Percentiles rank a stretch among this genome's conserved stretches.
Evolutionary conservation across 1,140 invertebrate species (phyloP).

Genomic region (Eufriesea mexicana): DNA sequence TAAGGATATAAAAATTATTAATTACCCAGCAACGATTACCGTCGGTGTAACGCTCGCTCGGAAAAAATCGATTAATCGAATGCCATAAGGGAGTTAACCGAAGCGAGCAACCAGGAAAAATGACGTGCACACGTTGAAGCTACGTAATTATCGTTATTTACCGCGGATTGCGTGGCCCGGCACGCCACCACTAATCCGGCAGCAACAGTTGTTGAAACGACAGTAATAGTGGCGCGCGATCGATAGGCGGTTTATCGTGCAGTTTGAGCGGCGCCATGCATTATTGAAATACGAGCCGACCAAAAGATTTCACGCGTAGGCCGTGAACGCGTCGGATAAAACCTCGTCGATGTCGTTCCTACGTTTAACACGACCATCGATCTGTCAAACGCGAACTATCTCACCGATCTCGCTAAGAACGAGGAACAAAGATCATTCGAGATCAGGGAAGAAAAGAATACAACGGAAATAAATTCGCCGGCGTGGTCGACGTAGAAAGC

Average conservation of each 20-base stretch:
- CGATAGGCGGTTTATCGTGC: conserved; percentile 47
- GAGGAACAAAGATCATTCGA: too few relatives aligned
- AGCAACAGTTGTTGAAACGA: conserved; percentile 53
- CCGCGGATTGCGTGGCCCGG: conserved; percentile 13
- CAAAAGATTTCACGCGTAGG: conserved; percentile 34
- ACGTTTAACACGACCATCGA: not conserved
- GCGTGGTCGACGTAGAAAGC: too few relatives aligned
- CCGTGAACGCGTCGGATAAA: not conserved
- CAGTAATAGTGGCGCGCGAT: conserved; percentile 39
- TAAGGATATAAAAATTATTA: too few relatives aligned
- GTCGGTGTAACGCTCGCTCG: too few relatives aligned
- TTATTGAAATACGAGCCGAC: conserved; percentile 38
- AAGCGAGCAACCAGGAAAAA: conserved; percentile 5
- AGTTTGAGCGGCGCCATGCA: conserved; percentile 24
- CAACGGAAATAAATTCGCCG: too few relatives aligned
- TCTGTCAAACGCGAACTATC: not conserved
- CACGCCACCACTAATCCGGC: conserved; percentile 38
- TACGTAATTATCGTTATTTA: conserved; percentile 47
- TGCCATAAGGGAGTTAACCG: not conserved
- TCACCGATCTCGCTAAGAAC: too few relatives aligned
- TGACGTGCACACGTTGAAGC: not conserved
- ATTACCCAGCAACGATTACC: too few relatives aligned
- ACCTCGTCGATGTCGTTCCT: not conserved
- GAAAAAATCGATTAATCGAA: not conserved
- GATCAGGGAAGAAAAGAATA: too few relatives aligned